These are phyloP conservation scores for Drosophila neocordata DNA, from an alignment of 1,140 invertebrate genomes.

Conservation along the genomic window DNA sequence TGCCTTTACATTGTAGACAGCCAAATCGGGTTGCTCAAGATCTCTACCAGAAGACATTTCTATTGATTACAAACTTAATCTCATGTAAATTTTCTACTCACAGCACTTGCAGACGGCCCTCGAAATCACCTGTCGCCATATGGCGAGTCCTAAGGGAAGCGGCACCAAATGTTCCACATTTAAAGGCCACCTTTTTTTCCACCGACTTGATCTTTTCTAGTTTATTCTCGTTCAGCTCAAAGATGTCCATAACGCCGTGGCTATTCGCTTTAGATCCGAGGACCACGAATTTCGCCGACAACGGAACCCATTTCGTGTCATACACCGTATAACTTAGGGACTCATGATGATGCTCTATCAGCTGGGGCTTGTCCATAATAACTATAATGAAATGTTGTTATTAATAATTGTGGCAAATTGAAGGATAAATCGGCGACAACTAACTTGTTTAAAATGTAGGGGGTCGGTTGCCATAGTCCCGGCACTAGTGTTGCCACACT, in stretches of 20 bases:
- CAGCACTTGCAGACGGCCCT: constrained; percentile 93
- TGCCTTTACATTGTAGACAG: constrained; percentile 92
- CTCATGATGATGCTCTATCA: constrained; percentile 94
- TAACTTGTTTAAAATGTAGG: constrained; percentile 39
- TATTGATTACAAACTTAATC: not conserved
- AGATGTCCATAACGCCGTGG: constrained; percentile 94
- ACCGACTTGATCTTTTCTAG: constrained; percentile 89
- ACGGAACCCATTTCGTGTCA: constrained; percentile 97
- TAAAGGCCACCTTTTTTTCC: constrained; percentile 92
- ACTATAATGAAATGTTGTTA: not conserved
- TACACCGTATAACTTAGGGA: constrained; percentile 93
- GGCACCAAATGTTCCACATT: constrained; percentile 96
- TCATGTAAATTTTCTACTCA: constrained; percentile 73
- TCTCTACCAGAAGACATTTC: constrained; percentile 86
- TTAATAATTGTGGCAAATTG: constrained; percentile 24
- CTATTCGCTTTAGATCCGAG: constrained; percentile 93
- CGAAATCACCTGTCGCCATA: constrained; percentile 96
- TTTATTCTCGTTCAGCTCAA: constrained; percentile 90
- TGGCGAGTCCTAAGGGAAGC: constrained; percentile 90
- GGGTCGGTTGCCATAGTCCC: constrained; percentile 43
- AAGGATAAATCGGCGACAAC: constrained; percentile 42
- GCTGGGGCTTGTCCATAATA: constrained; percentile 90
- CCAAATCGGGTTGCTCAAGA: constrained; percentile 87
- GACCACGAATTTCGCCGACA: constrained; percentile 94
- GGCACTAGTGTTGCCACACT: not conserved